Conservation (phyloP, 2,797 vertebrate species). For the Pseudopleuronectes americanus region DNA sequence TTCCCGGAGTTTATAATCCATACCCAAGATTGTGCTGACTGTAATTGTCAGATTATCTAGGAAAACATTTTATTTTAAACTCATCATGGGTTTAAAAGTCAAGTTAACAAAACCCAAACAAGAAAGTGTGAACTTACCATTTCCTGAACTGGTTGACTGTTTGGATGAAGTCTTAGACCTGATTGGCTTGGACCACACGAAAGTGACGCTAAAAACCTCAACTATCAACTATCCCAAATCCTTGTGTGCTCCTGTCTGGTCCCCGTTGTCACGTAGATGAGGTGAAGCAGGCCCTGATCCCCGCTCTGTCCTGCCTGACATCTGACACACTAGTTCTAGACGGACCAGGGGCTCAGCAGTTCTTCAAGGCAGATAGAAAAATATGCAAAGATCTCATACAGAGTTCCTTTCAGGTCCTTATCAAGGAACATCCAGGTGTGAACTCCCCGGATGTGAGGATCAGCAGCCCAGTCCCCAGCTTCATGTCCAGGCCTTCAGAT, state of each 20-base stretch:
- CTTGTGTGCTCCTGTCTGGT: slow-evolving; percentile 63
- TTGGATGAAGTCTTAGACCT: slow-evolving; percentile 56
- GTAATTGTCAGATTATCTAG: too few species aligned
- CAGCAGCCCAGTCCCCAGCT: not conserved
- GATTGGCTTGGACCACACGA: slow-evolving; percentile 29
- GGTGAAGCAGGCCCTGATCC: slow-evolving; percentile 16
- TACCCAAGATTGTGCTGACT: too few species aligned
- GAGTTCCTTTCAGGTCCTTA: slow-evolving; percentile 53
- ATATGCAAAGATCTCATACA: slow-evolving; percentile 45
- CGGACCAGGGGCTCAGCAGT: slow-evolving; percentile 60
- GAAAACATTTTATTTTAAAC: too few species aligned
- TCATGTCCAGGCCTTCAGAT: not conserved
- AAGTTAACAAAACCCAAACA: too few species aligned
- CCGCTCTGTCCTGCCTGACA: slow-evolving; percentile 39
- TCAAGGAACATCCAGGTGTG: slow-evolving; percentile 20
- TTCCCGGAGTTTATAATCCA: not conserved
- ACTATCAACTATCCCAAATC: slow-evolving; percentile 21
- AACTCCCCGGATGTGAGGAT: not conserved
- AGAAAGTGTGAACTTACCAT: slow-evolving; percentile 40
- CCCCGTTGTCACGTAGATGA: slow-evolving; percentile 51
- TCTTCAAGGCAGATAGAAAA: slow-evolving; percentile 62
- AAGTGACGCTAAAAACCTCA: slow-evolving; percentile 45
- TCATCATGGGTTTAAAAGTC: not conserved
- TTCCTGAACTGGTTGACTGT: slow-evolving; percentile 60
- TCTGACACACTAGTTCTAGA: slow-evolving; percentile 44